Evolutionary conservation across 2,797 vertebrate species (phyloP).

Genomic region (Cynopterus sphinx): DNA sequence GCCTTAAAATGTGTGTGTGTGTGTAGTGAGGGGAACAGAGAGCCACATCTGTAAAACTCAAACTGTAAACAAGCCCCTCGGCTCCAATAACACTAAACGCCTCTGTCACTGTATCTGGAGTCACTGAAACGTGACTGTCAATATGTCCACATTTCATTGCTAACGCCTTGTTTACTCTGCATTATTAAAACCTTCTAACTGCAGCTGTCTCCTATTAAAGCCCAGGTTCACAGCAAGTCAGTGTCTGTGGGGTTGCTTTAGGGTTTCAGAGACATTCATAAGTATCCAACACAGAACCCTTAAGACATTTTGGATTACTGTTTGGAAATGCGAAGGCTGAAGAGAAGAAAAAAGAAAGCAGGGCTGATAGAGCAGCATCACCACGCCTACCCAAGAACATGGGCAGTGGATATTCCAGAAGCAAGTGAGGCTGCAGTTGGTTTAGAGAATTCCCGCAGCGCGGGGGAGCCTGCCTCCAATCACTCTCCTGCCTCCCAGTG

Average conservation of each 20-base stretch:
- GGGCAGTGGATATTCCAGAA: not conserved
- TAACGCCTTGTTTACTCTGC: conserved; percentile 38
- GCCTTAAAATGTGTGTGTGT: not conserved
- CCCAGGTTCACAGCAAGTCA: not conserved
- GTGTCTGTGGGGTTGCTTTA: not conserved
- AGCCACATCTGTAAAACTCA: not conserved
- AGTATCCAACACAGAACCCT: not conserved
- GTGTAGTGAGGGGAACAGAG: not conserved
- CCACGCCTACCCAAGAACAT: not conserved
- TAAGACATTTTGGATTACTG: not conserved
- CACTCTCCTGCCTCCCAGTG: not conserved
- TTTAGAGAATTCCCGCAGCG: not conserved
- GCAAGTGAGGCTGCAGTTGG: not conserved
- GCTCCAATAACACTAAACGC: not conserved
- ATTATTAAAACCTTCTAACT: conserved; percentile 66
- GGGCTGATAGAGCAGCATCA: not conserved
- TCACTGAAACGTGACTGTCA: not conserved
- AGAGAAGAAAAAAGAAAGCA: not conserved
- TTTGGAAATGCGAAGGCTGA: conserved; percentile 18
- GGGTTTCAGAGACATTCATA: conserved; percentile 50
- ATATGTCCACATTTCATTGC: not conserved
- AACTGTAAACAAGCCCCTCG: not conserved
- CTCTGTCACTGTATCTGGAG: not conserved
- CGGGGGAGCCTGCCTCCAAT: not conserved
- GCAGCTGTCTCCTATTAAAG: conserved; percentile 26